A percentile compares a stretch with the other conserved stretches of the same genome.
phyloP scores from a whole-genome alignment of 2,888 invertebrate species.

The Phytoseiulus persimilis region DNA sequence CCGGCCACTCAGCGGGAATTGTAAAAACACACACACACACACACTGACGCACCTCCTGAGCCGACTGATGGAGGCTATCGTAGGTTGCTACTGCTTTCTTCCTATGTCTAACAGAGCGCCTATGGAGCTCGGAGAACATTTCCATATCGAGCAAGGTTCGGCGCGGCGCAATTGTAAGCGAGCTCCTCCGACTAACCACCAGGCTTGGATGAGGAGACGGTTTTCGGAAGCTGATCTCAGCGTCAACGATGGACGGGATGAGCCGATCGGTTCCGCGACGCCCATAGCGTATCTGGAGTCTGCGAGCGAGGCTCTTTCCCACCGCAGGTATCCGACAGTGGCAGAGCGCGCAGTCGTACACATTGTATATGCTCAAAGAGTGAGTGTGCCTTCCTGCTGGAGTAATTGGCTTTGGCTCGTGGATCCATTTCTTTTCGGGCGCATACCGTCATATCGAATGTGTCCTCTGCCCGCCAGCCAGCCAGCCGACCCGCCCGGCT shows the following conservation, averaged over 20 bases:
- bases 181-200: no score
- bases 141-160: background rate
- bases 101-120: background rate
- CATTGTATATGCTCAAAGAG: background rate
- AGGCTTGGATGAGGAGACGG: no score
- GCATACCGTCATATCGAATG: background rate
- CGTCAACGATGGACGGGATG: no score
- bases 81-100: background rate
- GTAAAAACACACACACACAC: conserved; percentile 5
- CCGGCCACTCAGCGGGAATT: background rate
- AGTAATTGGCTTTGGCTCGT: conserved; percentile 5
- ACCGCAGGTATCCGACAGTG: background rate
- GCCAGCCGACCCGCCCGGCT: background rate
- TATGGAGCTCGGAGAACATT: background rate
- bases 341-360: background rate
- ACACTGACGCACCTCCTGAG: background rate
- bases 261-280: background rate
- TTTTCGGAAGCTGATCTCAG: no score
- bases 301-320: background rate
- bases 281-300: background rate
- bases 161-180: background rate
- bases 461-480: background rate
- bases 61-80: background rate
- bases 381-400: background rate
- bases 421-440: conserved; percentile 5